These are phyloP conservation scores for Homalodisca vitripennis DNA, from an alignment of 1,140 invertebrate species.

Conservation along the genomic window DNA sequence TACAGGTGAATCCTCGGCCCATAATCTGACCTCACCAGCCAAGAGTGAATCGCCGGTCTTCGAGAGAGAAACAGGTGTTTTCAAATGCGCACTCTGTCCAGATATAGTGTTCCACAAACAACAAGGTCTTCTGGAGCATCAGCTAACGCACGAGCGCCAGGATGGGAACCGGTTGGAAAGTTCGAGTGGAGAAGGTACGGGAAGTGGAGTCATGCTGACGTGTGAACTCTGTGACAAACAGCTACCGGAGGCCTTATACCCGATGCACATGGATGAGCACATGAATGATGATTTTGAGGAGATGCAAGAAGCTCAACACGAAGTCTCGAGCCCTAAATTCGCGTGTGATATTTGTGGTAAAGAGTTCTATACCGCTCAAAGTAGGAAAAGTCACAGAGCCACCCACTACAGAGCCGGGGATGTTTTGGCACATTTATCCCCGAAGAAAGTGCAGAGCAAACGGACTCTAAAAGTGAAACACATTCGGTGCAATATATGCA, in stretches of 20 bases:
- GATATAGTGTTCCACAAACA: conserved; percentile 24
- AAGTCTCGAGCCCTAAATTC: conserved; percentile 46
- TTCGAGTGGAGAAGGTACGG: conserved; percentile 18
- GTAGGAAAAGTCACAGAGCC: conserved; percentile 58
- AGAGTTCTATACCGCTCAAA: conserved; percentile 51
- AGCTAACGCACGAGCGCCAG: conserved; percentile 36
- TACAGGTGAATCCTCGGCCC: no score
- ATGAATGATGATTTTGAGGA: conserved; percentile 43
- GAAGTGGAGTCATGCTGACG: conserved; percentile 27
- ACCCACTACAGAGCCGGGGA: conserved; percentile 58
- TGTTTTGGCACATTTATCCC: background rate
- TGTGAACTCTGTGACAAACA: conserved; percentile 46
- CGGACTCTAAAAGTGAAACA: conserved; percentile 14
- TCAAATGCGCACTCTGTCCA: conserved; percentile 4
- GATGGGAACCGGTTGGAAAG: conserved; percentile 35
- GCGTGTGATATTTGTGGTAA: conserved; percentile 61
- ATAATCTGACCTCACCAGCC: background rate
- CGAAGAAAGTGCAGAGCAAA: conserved; percentile 3
- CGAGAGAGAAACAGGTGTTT: background rate
- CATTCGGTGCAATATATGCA: conserved; percentile 16
- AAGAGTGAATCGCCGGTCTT: background rate
- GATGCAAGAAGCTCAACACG: conserved; percentile 19
- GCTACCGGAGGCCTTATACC: conserved; percentile 44
- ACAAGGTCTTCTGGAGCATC: conserved; percentile 36
- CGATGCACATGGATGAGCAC: conserved; percentile 45